Evolutionary conservation across 92 coral and sea anemone genomes (phyloP).

Genomic region (Phenganax subtilis): DNA sequence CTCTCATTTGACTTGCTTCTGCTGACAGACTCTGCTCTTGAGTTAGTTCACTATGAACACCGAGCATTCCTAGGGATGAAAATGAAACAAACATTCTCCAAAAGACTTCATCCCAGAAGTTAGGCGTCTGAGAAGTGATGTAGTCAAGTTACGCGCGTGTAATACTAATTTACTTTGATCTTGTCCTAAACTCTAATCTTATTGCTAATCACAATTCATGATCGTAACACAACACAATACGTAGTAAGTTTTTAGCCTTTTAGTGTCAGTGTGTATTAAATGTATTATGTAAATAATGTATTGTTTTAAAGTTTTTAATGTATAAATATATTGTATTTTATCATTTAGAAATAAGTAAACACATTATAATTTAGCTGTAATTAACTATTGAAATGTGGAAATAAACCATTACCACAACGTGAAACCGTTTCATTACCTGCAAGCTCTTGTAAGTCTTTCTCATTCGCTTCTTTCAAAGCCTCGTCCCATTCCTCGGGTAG

Average conservation of each 20-base stretch:
- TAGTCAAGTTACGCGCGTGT: too few relatives aligned
- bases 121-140: too few relatives aligned
- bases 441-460: slow-evolving; percentile 23
- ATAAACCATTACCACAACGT: neutral
- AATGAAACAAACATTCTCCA: neutral
- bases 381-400: too few relatives aligned
- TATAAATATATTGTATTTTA: too few relatives aligned
- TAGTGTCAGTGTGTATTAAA: too few relatives aligned
- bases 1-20: slow-evolving; percentile 12
- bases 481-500: slow-evolving; percentile 36
- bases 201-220: neutral
- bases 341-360: too few relatives aligned
- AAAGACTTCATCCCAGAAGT: neutral
- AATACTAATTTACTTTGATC: neutral
- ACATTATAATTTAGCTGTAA: too few relatives aligned
- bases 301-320: too few relatives aligned
- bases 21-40: slow-evolving; percentile 33
- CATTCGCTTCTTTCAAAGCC: slow-evolving; percentile 16
- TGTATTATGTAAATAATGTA: too few relatives aligned
- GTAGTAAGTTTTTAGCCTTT: too few relatives aligned
- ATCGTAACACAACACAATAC: too few relatives aligned
- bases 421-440: slow-evolving; percentile 6
- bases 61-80: slow-evolving; percentile 4
- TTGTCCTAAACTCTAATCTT: neutral
- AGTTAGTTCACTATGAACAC: slow-evolving; percentile 28